Conservation (phyloP, 2,888 invertebrate genomes). For the Napeogenes sylphis region DNA sequence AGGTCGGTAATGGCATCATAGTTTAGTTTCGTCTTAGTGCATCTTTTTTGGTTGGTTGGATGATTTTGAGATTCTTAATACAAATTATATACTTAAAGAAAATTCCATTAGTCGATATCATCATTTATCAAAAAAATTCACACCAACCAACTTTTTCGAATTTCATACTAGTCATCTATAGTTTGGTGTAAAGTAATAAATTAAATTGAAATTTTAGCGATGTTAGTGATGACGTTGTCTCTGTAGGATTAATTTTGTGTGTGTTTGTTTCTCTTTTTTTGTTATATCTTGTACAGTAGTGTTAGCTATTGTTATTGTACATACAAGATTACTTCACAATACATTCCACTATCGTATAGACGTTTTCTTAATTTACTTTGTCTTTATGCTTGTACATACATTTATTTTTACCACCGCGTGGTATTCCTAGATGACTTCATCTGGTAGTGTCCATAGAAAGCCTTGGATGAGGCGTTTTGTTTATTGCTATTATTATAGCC, state of each 20-base stretch:
- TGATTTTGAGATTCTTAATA: conserved; percentile 1
- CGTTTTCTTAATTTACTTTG: conserved; percentile 31
- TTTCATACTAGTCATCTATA: conserved; percentile 51
- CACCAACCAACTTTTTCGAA: conserved; percentile 25
- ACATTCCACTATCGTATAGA: conserved; percentile 46
- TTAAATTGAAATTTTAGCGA: conserved; percentile 39
- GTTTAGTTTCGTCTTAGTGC: conserved; percentile 71
- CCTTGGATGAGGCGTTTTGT: conserved; percentile 6
- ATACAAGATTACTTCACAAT: conserved; percentile 38
- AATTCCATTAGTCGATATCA: background rate
- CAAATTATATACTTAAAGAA: background rate
- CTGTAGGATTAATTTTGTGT: conserved; percentile 30
- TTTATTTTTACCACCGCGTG: conserved; percentile 21
- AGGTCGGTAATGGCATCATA: conserved; percentile 94
- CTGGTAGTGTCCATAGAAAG: too few relatives aligned
- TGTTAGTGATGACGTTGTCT: conserved; percentile 41
- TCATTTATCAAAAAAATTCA: conserved; percentile 9
- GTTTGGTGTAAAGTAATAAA: conserved; percentile 33
- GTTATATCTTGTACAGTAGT: conserved; percentile 32
- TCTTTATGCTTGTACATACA: conserved; percentile 27
- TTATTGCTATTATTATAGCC: conserved; percentile 35
- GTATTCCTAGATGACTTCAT: conserved; percentile 5
- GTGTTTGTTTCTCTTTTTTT: conserved; percentile 32
- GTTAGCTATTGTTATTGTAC: conserved; percentile 37
- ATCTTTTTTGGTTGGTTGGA: conserved; percentile 15